Conservation (phyloP, 2,888 invertebrate genomes). For the Scaeva pyrastri region DNA sequence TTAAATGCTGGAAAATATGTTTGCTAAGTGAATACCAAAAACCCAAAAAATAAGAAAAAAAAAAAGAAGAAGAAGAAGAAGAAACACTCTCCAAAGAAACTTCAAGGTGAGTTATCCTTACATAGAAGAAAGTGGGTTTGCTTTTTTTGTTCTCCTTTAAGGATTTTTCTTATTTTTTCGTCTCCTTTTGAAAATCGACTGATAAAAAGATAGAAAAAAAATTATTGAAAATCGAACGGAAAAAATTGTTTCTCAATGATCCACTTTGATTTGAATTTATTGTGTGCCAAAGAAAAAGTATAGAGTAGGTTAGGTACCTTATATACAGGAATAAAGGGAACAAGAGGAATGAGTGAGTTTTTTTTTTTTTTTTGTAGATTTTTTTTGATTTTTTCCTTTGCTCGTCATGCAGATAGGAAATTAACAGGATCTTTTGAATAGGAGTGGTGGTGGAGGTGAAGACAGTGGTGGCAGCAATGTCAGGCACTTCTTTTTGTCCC, state of each 20-base stretch:
- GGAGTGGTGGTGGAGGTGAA: too few relatives aligned
- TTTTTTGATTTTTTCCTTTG: conserved; percentile 29
- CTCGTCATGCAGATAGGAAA: conserved; percentile 57
- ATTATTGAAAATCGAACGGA: neutral
- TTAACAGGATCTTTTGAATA: conserved; percentile 65
- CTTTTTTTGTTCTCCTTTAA: conserved; percentile 34
- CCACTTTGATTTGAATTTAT: conserved; percentile 73
- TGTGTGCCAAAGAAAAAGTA: conserved; percentile 40
- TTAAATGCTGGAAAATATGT: conserved; percentile 69
- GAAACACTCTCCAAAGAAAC: neutral
- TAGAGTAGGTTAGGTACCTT: too few relatives aligned
- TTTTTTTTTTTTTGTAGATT: too few relatives aligned
- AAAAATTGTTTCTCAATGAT: conserved; percentile 58
- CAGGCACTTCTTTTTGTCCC: neutral
- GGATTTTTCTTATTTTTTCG: conserved; percentile 21
- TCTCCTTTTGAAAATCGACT: neutral
- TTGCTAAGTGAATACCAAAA: conserved; percentile 32
- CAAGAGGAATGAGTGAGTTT: conserved; percentile 12
- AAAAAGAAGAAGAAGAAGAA: too few relatives aligned
- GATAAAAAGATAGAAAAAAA: neutral
- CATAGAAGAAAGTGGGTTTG: too few relatives aligned
- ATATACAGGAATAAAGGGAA: too few relatives aligned
- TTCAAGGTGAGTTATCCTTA: conserved; percentile 31
- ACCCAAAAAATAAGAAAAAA: neutral
- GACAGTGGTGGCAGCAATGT: neutral